Conservation (phyloP, 1,140 invertebrate species). For the Drosophila varians region DNA sequence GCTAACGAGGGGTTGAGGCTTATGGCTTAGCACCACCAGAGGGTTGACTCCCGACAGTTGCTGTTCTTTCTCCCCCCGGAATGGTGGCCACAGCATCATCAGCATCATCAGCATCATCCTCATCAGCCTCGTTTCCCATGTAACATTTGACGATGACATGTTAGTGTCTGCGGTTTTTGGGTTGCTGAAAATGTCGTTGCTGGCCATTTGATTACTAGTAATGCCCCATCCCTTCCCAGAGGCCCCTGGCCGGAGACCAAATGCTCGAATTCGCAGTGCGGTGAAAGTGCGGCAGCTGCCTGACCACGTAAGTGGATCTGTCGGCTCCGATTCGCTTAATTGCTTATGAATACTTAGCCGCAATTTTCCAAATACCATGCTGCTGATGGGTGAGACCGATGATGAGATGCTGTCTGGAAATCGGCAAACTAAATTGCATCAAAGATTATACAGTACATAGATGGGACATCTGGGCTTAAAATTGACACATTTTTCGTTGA, state of each 20-base stretch:
- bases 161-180: slow-evolving; percentile 50
- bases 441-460: too few species aligned
- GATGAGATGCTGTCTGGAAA: slow-evolving; percentile 25
- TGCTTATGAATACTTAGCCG: slow-evolving; percentile 59
- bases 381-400: not conserved
- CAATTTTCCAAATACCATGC: slow-evolving; percentile 5
- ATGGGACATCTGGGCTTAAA: too few species aligned
- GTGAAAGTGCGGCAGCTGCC: slow-evolving; percentile 73
- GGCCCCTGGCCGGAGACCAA: slow-evolving; percentile 6
- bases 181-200: slow-evolving; percentile 39
- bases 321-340: slow-evolving; percentile 52
- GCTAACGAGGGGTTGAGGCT: slow-evolving; percentile 72
- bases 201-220: slow-evolving; percentile 60
- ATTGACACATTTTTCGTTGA: too few species aligned
- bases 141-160: slow-evolving; percentile 64
- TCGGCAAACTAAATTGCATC: slow-evolving; percentile 37
- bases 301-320: slow-evolving; percentile 57
- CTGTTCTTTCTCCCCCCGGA: not conserved
- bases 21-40: slow-evolving; percentile 23
- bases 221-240: slow-evolving; percentile 52
- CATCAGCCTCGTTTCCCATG: slow-evolving; percentile 22
- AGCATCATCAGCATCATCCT: not conserved
- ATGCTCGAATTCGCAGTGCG: slow-evolving; percentile 27
- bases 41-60: slow-evolving; percentile 39
- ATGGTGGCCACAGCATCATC: slow-evolving; percentile 9